A percentile compares a stretch with the other conserved stretches of the same genome.
Conservation (phyloP, 2,113 vertebrate genomes). For the Bettongia penicillata region DNA sequence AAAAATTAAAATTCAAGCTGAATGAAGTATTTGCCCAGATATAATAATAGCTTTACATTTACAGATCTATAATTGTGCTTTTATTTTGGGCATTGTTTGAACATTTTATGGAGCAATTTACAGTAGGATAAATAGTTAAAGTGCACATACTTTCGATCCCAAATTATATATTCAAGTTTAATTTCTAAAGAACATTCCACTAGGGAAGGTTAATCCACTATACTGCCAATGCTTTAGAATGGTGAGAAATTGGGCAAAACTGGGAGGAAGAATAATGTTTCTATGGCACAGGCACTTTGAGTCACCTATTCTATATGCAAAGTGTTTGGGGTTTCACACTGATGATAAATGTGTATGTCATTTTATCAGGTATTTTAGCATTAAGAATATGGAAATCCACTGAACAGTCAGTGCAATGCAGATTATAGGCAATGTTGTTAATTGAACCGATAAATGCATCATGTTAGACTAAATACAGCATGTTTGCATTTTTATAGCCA, state of each 20-base stretch:
- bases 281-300: background rate
- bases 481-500: background rate
- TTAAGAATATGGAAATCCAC: background rate
- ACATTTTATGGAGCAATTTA: slow-evolving; percentile 50
- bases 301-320: background rate
- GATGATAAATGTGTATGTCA: background rate
- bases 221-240: background rate
- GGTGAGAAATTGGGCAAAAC: slow-evolving; percentile 52
- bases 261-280: slow-evolving; percentile 19
- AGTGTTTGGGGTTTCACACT: background rate
- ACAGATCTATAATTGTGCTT: slow-evolving; percentile 50
- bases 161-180: slow-evolving; percentile 63
- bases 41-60: slow-evolving; percentile 57
- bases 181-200: slow-evolving; percentile 59
- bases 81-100: slow-evolving; percentile 40
- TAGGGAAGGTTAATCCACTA: background rate
- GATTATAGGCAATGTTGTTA: background rate
- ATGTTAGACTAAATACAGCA: background rate
- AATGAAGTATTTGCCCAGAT: slow-evolving; percentile 40
- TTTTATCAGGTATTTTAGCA: background rate
- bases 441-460: background rate
- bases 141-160: slow-evolving; percentile 23
- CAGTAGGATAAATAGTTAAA: slow-evolving; percentile 8
- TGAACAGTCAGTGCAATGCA: background rate
- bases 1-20: slow-evolving; percentile 67